These are phyloP conservation scores for Lobophora halterata DNA, from an alignment of 2,888 invertebrate species.

Conservation along the genomic window DNA sequence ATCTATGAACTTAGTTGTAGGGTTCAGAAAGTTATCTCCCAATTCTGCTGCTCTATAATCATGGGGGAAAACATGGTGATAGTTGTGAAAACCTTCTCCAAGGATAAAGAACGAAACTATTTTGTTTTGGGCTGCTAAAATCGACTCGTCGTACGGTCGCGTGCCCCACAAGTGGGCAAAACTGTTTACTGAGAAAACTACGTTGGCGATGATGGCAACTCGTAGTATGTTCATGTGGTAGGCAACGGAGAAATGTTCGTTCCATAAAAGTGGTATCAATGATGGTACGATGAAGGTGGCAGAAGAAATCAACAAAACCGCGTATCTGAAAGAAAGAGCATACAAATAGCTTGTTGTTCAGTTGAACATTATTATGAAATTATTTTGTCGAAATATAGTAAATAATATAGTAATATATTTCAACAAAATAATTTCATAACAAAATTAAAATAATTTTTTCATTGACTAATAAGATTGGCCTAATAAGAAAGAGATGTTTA, in stretches of 20 bases:
- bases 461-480: too few relatives aligned
- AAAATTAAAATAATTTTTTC: too few relatives aligned
- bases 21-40: slow-evolving; percentile 33
- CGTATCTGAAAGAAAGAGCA: slow-evolving; percentile 10
- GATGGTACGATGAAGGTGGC: slow-evolving; percentile 16
- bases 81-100: slow-evolving; percentile 54
- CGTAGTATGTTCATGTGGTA: slow-evolving; percentile 25
- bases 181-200: slow-evolving; percentile 81
- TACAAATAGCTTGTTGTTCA: too few relatives aligned
- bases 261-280: slow-evolving; percentile 13
- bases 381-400: too few relatives aligned
- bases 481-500: too few relatives aligned
- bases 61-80: slow-evolving; percentile 49
- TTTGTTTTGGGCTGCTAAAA: slow-evolving; percentile 37
- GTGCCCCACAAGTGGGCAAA: slow-evolving; percentile 78
- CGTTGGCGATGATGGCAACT: slow-evolving; percentile 5
- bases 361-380: too few relatives aligned
- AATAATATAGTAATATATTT: too few relatives aligned
- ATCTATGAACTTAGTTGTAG: slow-evolving; percentile 31
- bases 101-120: slow-evolving; percentile 27
- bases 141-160: slow-evolving; percentile 61
- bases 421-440: too few relatives aligned
- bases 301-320: background rate
- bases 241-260: slow-evolving; percentile 17
- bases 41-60: slow-evolving; percentile 47